Conservation (phyloP, 2,888 invertebrate genomes). For the Torymus tubicola region DNA sequence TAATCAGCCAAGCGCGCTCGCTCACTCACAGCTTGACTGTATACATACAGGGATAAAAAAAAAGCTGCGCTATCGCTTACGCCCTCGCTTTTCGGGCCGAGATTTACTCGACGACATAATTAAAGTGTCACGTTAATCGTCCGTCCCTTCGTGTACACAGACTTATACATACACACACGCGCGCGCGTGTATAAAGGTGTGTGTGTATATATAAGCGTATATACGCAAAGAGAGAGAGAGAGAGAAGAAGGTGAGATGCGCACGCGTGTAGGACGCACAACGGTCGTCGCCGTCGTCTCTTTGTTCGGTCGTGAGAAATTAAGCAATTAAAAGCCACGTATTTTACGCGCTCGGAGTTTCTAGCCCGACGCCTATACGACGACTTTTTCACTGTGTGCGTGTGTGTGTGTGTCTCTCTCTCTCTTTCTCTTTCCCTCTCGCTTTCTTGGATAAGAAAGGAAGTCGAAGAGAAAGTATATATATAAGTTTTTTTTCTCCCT, state of each 20-base stretch:
- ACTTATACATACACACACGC: too few species aligned
- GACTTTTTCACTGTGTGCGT: too few species aligned
- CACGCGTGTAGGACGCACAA: conserved; percentile 63
- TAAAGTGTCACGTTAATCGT: conserved; percentile 75
- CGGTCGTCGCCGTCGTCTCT: conserved; percentile 65
- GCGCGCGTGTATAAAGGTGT: too few species aligned
- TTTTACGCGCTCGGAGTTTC: conserved; percentile 65
- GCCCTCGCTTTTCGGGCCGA: conserved; percentile 58
- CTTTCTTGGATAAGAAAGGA: neutral
- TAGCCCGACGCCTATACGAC: conserved; percentile 63
- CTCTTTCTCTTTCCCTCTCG: too few species aligned
- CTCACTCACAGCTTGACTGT: neutral
- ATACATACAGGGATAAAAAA: conserved; percentile 38
- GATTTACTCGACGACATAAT: conserved; percentile 73
- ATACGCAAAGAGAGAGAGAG: conserved; percentile 38
- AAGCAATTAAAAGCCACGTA: conserved; percentile 71
- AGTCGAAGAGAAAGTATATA: conserved; percentile 10
- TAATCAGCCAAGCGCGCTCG: conserved; percentile 19
- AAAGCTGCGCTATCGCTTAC: conserved; percentile 44
- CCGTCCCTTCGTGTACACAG: too few species aligned
- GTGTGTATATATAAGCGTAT: conserved; percentile 54
- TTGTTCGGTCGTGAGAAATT: conserved; percentile 73
- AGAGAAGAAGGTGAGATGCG: conserved; percentile 8
- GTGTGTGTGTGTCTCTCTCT: too few species aligned
- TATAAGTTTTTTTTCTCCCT: neutral